Base-by-base conservation (phyloP, 2,888 invertebrate genomes). In the Melanostoma mellinum region DNA sequence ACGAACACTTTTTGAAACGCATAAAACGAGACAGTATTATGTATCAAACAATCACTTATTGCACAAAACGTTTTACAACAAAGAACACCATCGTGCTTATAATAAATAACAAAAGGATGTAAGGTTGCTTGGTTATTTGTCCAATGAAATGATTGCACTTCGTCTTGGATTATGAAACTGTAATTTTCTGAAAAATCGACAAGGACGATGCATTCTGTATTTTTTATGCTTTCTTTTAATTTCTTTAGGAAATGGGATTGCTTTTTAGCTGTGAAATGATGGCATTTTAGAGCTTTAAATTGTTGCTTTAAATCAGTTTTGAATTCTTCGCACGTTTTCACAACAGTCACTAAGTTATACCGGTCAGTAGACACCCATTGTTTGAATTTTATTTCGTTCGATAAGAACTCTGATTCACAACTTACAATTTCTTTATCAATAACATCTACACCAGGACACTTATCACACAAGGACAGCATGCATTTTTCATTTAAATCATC, bases 181-280 rank as follows among this genome's bases (percentile, higher is more conserved):
- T 48, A 48, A 30, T 48, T 48, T 48, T 48, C 48, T 1, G 48
- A 48, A 30, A 48, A 48, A 30, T 48, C 48, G 6, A n/a, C n/a
- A n/a, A n/a, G n/a, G n/a, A n/a, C n/a, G n/a, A n/a, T n/a, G n/a
- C n/a, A n/a, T n/a, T n/a, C n/a, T n/a, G n/a, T 20, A 5, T 30
- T 8, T 5, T 4, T 30, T 6, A 48, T 3, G 8, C 6, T 30
- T 48, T 48, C 48, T 48, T 48, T 48, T 3, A 30, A 6, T 3
- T 48, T 30, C 3, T 48, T 48, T 2, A 48, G 4, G 20, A 6
- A 48, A 3, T 30, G 6, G 6, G 48, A 30, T 6, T 48, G 48
- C 30, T 20, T 6, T 48, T 48, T 30, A 30, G 30, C 5, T 30
- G 30, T 48, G 30, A 48, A 48, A 2, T 48, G 30, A 48, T 48